Evolutionary conservation across 2,797 vertebrate species (phyloP).

Genomic region (Chromobotia macracanthus): DNA sequence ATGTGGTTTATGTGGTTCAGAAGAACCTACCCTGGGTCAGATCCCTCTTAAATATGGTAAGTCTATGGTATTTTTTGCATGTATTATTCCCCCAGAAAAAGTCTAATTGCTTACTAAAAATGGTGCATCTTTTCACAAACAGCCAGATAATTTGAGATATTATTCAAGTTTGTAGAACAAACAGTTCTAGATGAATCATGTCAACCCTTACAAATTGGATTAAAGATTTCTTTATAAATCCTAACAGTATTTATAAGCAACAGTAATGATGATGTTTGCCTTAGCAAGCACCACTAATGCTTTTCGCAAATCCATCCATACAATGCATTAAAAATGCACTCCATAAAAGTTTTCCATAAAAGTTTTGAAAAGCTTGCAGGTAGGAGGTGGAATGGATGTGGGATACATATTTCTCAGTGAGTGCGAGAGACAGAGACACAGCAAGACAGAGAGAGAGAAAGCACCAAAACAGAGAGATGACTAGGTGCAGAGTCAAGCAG

Average conservation of each 20-base stretch:
- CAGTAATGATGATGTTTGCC: not conserved
- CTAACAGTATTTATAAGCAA: not conserved
- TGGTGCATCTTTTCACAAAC: too few species aligned
- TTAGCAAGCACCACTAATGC: conserved; percentile 10
- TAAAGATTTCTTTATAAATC: not conserved
- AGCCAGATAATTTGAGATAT: too few species aligned
- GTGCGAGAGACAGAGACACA: conserved; percentile 17
- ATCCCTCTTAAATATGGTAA: not conserved
- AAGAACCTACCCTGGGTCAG: not conserved
- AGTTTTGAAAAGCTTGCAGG: conserved; percentile 39
- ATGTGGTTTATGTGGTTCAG: not conserved
- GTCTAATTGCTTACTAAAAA: not conserved
- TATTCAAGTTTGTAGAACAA: not conserved
- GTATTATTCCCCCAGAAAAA: not conserved
- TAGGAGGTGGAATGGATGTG: conserved; percentile 40
- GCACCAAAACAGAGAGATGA: conserved; percentile 31
- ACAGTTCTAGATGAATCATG: not conserved
- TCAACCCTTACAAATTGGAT: not conserved
- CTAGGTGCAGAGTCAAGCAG: conserved; percentile 38
- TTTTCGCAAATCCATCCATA: conserved; percentile 41
- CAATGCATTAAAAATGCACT: conserved; percentile 10
- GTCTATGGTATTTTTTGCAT: not conserved
- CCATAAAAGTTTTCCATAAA: not conserved
- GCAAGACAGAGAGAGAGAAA: conserved; percentile 35
- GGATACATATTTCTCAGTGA: conserved; percentile 9